phyloP scores from a whole-genome alignment of 1,140 invertebrate genomes.

The Drosophila bocqueti region DNA sequence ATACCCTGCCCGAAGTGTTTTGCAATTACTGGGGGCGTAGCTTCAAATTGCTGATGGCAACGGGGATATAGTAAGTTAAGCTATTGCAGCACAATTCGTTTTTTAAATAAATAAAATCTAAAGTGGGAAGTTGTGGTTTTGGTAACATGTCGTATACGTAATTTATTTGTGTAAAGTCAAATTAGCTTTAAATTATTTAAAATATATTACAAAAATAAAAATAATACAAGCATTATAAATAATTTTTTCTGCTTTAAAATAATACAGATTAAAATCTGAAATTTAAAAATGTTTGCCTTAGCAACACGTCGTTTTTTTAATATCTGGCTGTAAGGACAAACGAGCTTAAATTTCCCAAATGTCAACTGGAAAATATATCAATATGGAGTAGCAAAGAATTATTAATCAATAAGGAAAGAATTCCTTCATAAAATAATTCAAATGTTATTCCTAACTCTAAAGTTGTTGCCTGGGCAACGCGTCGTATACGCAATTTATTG shows the following conservation, averaged over 20 bases:
- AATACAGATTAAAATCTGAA: neutral
- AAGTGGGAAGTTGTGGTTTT: neutral
- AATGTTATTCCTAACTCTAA: neutral
- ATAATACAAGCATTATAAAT: neutral
- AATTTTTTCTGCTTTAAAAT: neutral
- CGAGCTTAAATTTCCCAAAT: neutral
- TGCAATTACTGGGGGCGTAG: constrained; percentile 9
- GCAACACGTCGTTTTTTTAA: neutral
- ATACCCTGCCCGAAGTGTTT: constrained; percentile 16
- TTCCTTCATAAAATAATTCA: neutral
- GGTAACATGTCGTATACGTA: neutral
- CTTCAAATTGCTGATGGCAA: constrained; percentile 1
- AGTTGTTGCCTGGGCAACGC: neutral
- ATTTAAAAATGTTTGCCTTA: neutral
- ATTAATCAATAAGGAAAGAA: too few relatives aligned
- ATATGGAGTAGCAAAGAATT: too few relatives aligned
- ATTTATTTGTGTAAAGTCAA: neutral
- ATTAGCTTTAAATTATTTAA: too few relatives aligned
- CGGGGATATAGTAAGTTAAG: neutral
- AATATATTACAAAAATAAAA: neutral
- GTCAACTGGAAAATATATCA: neutral
- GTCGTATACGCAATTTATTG: neutral
- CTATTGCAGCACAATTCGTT: neutral
- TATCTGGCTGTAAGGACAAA: neutral
- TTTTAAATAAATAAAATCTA: neutral